Conservation (phyloP, 2,797 vertebrate species). For the Hylomyscus alleni region DNA sequence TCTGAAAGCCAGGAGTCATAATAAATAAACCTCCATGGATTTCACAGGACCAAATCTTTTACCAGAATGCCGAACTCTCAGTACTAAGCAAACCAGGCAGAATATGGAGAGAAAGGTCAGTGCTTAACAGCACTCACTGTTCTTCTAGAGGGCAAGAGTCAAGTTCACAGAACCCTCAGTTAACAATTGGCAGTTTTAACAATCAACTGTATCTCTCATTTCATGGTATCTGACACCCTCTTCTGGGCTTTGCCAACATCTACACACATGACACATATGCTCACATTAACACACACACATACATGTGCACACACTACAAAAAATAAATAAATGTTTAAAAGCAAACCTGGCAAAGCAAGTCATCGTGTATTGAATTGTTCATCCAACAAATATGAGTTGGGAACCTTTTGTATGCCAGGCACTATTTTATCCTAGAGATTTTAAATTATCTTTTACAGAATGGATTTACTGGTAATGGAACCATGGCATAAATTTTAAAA, state of each 20-base stretch:
- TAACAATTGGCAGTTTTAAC: neutral
- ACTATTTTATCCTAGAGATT: neutral
- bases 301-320: neutral
- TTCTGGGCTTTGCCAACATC: neutral
- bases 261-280: neutral
- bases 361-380: neutral
- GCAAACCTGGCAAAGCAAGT: neutral
- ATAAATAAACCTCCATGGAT: neutral
- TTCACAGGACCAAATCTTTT: neutral
- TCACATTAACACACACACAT: neutral
- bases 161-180: neutral
- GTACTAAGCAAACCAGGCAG: neutral
- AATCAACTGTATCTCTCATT: neutral
- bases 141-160: neutral
- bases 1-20: neutral
- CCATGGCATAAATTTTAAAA: slow-evolving; percentile 12
- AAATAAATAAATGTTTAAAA: neutral
- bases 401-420: neutral
- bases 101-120: no score
- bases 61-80: neutral
- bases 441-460: neutral
- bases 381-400: neutral
- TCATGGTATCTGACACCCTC: neutral
- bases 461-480: neutral
- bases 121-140: neutral